Conservation (phyloP, 2,888 invertebrate genomes). For the Alentia gelatinosa region DNA sequence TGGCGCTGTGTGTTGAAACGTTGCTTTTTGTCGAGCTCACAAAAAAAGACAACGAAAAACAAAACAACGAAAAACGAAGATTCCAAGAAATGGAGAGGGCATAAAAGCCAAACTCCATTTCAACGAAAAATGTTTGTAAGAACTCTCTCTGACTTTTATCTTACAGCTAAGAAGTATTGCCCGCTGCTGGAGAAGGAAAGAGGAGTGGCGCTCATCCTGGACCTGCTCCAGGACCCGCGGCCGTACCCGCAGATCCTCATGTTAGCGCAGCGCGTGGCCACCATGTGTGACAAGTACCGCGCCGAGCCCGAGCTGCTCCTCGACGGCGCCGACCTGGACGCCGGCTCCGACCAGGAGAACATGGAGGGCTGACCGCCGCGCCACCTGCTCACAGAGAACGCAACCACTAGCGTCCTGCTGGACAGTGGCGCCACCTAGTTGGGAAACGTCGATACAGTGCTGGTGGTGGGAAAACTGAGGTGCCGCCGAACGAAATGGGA, state of each 20-base stretch:
- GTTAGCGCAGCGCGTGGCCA: conserved; percentile 65
- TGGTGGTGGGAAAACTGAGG: neutral
- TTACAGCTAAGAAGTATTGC: conserved; percentile 94
- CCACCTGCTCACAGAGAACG: neutral
- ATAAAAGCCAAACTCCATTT: too few relatives aligned
- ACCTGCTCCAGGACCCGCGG: conserved; percentile 71
- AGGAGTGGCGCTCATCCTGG: conserved; percentile 88
- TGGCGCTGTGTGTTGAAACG: too few relatives aligned
- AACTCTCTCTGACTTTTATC: too few relatives aligned
- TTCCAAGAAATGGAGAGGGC: too few relatives aligned
- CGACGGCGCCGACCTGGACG: neutral
- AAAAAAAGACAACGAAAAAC: too few relatives aligned
- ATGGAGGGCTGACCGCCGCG: conserved; percentile 23
- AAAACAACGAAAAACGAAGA: too few relatives aligned
- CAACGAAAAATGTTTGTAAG: too few relatives aligned
- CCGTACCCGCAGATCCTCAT: conserved; percentile 67
- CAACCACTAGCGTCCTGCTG: neutral
- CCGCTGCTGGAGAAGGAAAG: conserved; percentile 91
- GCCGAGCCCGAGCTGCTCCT: neutral
- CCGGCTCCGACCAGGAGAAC: conserved; percentile 26
- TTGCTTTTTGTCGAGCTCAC: too few relatives aligned
- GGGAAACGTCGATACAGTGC: neutral
- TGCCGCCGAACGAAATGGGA: too few relatives aligned
- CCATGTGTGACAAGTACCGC: conserved; percentile 46
- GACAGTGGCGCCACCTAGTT: neutral